Percentiles rank a stretch among this genome's conserved stretches.
These are phyloP conservation scores for Heliconius sara DNA, from an alignment of 2,888 invertebrate genomes.

Conservation along the genomic window DNA sequence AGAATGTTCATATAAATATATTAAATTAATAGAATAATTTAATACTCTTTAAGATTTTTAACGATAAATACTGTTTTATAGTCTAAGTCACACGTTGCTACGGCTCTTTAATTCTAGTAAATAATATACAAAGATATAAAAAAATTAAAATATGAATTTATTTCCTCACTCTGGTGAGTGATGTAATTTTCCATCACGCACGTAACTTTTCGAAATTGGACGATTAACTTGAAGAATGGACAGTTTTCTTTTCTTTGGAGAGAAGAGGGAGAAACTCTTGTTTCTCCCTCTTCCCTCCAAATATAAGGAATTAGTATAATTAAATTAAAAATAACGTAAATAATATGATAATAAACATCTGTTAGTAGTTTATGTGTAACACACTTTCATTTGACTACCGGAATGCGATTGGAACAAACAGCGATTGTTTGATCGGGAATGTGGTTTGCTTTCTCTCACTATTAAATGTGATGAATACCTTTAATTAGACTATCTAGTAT, in stretches of 20 bases:
- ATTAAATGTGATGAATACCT: slow-evolving; percentile 28
- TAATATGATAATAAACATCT: background rate
- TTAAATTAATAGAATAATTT: too few relatives aligned
- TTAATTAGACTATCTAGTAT: slow-evolving; percentile 8
- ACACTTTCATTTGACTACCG: slow-evolving; percentile 36
- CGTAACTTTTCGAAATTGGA: background rate
- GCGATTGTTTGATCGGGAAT: slow-evolving; percentile 37
- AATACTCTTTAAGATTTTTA: too few relatives aligned
- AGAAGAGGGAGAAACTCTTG: too few relatives aligned
- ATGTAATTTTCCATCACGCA: background rate
- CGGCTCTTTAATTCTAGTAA: too few relatives aligned
- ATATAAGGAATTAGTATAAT: background rate
- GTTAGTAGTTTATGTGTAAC: slow-evolving; percentile 20
- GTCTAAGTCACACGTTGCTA: too few relatives aligned
- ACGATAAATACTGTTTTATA: too few relatives aligned
- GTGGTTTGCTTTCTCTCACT: slow-evolving; percentile 40
- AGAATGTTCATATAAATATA: too few relatives aligned
- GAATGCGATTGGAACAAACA: slow-evolving; percentile 38
- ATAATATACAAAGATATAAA: too few relatives aligned
- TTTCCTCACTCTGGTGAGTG: background rate
- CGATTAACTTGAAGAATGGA: background rate
- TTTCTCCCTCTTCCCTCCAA: background rate
- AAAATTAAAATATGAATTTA: too few relatives aligned
- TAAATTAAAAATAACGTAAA: background rate
- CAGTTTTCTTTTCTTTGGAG: too few relatives aligned